A percentile compares a stretch with the other conserved stretches of the same genome.
Conservation (phyloP, 2,888 invertebrate species). For the Drosophila fulvimacula region DNA sequence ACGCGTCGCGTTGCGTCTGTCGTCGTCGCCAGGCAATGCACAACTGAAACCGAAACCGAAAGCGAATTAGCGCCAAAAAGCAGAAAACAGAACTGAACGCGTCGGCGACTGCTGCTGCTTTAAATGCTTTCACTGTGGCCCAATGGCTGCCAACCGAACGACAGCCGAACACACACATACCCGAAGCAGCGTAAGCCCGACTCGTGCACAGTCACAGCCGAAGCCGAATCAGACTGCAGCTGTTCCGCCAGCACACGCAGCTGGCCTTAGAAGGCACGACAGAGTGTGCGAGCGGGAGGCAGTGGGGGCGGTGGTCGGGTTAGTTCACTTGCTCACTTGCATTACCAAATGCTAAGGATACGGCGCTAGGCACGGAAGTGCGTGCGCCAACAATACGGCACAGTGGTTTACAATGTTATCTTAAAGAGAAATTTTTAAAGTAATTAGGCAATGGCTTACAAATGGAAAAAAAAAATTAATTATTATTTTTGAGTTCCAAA, state of each 20-base stretch:
- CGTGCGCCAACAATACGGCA: constrained; percentile 39
- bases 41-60: constrained; percentile 67
- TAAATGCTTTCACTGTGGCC: constrained; percentile 48
- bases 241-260: constrained; percentile 29
- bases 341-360: constrained; percentile 63
- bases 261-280: constrained; percentile 1
- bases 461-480: not conserved
- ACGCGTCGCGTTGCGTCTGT: constrained; percentile 28
- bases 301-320: not conserved
- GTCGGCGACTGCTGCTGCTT: constrained; percentile 61
- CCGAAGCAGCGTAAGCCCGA: constrained; percentile 32
- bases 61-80: constrained; percentile 20
- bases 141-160: constrained; percentile 13
- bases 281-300: not conserved
- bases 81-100: constrained; percentile 54
- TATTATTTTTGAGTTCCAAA: too few relatives aligned
- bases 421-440: not conserved
- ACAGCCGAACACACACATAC: constrained; percentile 17
- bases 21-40: constrained; percentile 65
- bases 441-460: not conserved
- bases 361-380: constrained; percentile 46
- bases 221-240: constrained; percentile 44
- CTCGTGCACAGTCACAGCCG: not conserved
- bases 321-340: constrained; percentile 65
- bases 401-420: constrained; percentile 29